Conservation (phyloP, 2,113 vertebrate genomes). For the Balaenoptera acutorostrata region DNA sequence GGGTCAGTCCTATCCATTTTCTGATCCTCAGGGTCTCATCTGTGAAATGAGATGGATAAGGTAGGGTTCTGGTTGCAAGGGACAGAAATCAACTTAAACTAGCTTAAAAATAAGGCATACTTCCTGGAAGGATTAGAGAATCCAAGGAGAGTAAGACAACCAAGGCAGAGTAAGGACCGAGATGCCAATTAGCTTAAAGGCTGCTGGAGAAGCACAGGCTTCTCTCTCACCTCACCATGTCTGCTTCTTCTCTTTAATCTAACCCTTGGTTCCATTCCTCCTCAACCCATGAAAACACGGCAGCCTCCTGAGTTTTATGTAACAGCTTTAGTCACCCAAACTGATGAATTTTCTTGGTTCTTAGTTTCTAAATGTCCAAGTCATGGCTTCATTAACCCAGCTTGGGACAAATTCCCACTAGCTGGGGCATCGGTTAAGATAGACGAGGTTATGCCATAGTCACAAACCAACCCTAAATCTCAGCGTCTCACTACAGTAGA, state of each 20-base stretch:
- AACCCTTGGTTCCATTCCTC: background rate
- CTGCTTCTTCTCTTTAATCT: background rate
- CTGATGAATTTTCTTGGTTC: background rate
- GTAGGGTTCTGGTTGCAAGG: background rate
- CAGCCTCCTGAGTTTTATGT: background rate
- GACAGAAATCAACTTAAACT: background rate
- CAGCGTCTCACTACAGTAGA: background rate
- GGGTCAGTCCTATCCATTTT: fast-evolving
- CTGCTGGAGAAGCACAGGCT: background rate
- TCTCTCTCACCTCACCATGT: background rate
- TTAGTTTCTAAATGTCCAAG: background rate
- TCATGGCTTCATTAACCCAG: background rate
- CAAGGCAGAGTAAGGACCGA: too few relatives aligned
- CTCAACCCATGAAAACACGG: background rate
- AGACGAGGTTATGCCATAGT: background rate
- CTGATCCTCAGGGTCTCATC: background rate
- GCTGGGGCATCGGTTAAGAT: background rate
- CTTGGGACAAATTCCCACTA: too few relatives aligned
- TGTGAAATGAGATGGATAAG: too few relatives aligned
- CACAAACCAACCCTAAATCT: background rate
- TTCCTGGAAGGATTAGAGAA: background rate
- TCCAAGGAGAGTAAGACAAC: background rate
- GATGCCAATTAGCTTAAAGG: too few relatives aligned
- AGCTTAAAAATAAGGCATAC: background rate
- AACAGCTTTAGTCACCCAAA: background rate